Base-by-base conservation (phyloP, 2,888 invertebrate genomes). In the Brachypterus glaber region DNA sequence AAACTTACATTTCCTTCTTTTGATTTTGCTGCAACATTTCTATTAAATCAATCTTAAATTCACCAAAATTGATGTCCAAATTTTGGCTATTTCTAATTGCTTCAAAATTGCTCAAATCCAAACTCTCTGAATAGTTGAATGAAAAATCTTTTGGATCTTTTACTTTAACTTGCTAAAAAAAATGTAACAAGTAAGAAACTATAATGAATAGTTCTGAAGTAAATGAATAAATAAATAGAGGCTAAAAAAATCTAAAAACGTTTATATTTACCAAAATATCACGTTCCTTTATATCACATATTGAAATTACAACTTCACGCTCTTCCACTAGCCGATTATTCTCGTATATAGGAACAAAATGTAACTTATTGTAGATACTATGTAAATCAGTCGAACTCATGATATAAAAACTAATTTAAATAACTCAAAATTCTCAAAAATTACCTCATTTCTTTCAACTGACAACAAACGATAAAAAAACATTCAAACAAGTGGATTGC, bases 11-110 rank as follows among this genome's bases (percentile, higher is more conserved):
- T 51, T 59, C 50, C 44, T 50, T 55, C 30, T 44, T 50, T 12
- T 47, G 41, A 31, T 53, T 49, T 40, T 59, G 57, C 18, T 54
- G 48, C 13, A 65, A 46, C 51, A 65, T 50, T 43, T 64, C 63
- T 4, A 64, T 46, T 24, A 64, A 44, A 44, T 64, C 60, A 5
- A 51, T 47, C 39, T 57, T 57, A 36, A 65, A 57, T 48, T 65
- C 65, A 29, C 51, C 50, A 43, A 57, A 65, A 43, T 56, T 52
- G 31, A 64, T 63, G 43, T 65, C 65, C 21, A 65, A 46, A 33
- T 47, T 51, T 43, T 65, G 65, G 29, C 59, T 60, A 2, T 38
- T 38, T 39, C 58, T 53, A 47, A 65, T 60, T 9, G 47, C 34
- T 37, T 61, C 59, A 46, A 64, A 65, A 35, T 45, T 47, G 3